Evolutionary conservation across 2,113 vertebrate species (phyloP), one percentile per base, ranked within the genome.

Genomic region (Malurus cyaneus): DNA sequence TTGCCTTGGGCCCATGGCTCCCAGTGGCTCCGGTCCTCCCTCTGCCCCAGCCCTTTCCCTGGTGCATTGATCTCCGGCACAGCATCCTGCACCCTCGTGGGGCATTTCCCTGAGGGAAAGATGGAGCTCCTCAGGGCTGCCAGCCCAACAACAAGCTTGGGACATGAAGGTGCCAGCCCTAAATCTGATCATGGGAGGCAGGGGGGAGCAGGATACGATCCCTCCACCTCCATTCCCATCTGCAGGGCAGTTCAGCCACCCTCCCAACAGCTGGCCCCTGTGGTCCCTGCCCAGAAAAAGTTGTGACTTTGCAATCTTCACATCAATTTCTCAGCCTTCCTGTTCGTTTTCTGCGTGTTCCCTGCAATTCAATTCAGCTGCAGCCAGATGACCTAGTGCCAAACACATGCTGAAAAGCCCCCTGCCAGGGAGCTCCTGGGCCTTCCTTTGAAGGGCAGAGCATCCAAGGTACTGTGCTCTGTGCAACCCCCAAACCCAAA

Each of bases 31-130:
- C 0, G 0, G 28, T 60, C 21, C 52, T 81, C 14, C 46, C 42
- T 34, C 64, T 79, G 47, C 65, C 14, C 14, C 34, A 42, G 54
- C 34, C 39, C 32, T 39, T 71, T 59, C 52, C 54, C 47, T 0
- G 2, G 14, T 5, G 31, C 74, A 21, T 14, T 8, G 2, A 5
- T 44, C 44, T 56, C 29, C 39, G 77, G 31, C 54, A 18, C 57
- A 53, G 72, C 36, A 66, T n/a, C 72, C 53, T 0, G 0, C 44
- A 21, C 29, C 1, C 1, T 0, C 34, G 59, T 10, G 17, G n/a
- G 29, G 36, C 71, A 56, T 42, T 79, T 77, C 26, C 39, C 36
- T 10, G 34, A n/a, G 53, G 54, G 12, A 77, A 65, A 61, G 59
- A 34, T 2, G 6, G 62, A 77, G 60, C 41, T 57, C 42, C 77